Conservation (phyloP, 2,888 invertebrate species). For the Chelonus formosanus region DNA sequence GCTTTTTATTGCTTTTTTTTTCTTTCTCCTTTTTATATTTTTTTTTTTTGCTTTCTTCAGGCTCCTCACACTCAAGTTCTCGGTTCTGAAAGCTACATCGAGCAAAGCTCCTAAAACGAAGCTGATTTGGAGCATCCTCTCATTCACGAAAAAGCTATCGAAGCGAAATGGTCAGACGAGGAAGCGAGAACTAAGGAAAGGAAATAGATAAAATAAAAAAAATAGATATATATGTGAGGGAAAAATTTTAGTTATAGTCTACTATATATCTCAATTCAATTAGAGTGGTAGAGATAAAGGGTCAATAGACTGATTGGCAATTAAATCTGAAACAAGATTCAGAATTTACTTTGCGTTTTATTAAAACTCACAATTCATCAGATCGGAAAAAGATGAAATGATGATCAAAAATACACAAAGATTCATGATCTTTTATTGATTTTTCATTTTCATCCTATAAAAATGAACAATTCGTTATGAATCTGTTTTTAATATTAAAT, state of each 20-base stretch:
- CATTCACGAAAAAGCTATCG: conserved; percentile 21
- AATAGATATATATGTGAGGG: background rate
- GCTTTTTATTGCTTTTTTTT: conserved; percentile 4
- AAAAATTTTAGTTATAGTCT: background rate
- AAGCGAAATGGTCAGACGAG: conserved; percentile 20
- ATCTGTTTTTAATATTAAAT: too few species aligned
- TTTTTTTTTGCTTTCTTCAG: conserved; percentile 5
- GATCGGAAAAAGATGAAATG: too few species aligned
- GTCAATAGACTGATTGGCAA: conserved; percentile 11
- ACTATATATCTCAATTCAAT: too few species aligned
- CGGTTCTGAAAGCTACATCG: conserved; percentile 1
- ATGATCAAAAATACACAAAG: too few species aligned
- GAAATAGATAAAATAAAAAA: conserved; percentile 17
- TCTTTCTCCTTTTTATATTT: conserved; percentile 3
- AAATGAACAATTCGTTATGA: too few species aligned
- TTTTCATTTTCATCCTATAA: too few species aligned
- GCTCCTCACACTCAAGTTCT: conserved; percentile 7
- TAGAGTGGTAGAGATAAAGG: too few species aligned
- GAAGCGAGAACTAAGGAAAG: conserved; percentile 8
- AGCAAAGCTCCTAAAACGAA: conserved; percentile 19
- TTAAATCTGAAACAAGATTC: conserved; percentile 13
- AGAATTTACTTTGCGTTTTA: conserved; percentile 8
- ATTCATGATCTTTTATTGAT: too few species aligned
- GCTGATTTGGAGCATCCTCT: conserved; percentile 25
- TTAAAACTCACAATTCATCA: background rate